Base-by-base conservation (phyloP, 92 coral and sea anemone species). In the Umimayanthus chanpuru region DNA sequence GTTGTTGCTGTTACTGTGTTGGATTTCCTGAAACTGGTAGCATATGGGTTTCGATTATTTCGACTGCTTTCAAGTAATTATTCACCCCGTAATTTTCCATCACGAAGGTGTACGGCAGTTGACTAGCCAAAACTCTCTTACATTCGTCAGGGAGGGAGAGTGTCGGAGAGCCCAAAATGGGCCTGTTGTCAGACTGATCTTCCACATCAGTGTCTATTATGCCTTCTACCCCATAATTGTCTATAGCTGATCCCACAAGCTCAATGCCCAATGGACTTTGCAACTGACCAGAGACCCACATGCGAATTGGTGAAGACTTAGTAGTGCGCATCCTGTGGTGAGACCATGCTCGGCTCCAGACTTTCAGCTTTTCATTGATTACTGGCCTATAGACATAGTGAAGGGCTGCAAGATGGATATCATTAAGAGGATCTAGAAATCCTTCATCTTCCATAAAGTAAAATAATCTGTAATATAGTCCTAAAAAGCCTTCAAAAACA, bases 391-490 rank as follows among this genome's bases (percentile, higher is more conserved):
- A 92, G 43, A 92, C 79, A 82, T 88, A 67, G 72, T 92, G 92
- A 25, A 94, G 90, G 7, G 96, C 93, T 71, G 88, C 90, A 20
- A 94, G 81, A 80, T 88, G 93, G n/a, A 86, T 50, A 55, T 85
- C 83, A 80, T 90, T 75, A 4, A 92, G 85, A 56, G 96, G 96
- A 87, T 94, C 94, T 56, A 94, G 89, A 77, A 92, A 30, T 66
- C 93, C 90, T 79, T 90, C 80, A 82, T 94, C 96, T 80, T 94
- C 94, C 94, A 90, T 84, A 88, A 92, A 92, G 81, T 94, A 93
- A 84, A 94, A 94, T 28, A 93, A 86, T 55, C 88, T 65, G 79
- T 91, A 89, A 81, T 87, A 91, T 74, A 90, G 82, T 49, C 88
- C 53, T 85, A 93, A 86, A 44, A 93, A 95, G 85, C 95, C 95